Conservation (phyloP, 37 sponge, comb jelly and placozoan species). For the Ianthella basta region DNA sequence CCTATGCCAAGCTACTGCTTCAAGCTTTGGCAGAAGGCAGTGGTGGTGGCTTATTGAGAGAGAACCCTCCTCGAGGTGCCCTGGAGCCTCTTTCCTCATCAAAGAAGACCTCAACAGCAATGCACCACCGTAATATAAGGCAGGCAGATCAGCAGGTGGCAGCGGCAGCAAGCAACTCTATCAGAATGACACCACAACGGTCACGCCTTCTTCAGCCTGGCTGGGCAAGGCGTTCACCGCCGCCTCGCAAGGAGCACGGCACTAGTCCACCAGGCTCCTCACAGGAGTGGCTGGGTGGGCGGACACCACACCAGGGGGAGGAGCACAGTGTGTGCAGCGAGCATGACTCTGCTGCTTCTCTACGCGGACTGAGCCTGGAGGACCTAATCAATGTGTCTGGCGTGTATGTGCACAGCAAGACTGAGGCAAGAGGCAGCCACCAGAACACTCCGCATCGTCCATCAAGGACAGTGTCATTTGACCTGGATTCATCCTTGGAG, state of each 20-base stretch:
- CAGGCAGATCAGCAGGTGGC: no score
- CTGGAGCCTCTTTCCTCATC: not conserved
- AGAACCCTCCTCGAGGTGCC: slow-evolving; percentile 48
- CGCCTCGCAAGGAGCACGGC: no score
- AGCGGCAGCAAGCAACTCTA: no score
- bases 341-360: not conserved
- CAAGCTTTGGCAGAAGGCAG: slow-evolving; percentile 44
- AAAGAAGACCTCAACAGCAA: no score
- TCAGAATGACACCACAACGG: not conserved
- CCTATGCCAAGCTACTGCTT: slow-evolving; percentile 53
- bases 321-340: no score
- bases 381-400: not conserved
- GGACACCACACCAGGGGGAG: no score
- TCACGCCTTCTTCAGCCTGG: slow-evolving; percentile 15
- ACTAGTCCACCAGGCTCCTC: no score
- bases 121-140: no score
- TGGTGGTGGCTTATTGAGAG: slow-evolving; percentile 33
- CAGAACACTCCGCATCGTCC: not conserved
- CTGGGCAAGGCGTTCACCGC: not conserved
- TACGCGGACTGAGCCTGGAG: slow-evolving; percentile 6
- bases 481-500: not conserved
- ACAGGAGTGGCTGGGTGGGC: no score
- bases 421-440: no score
- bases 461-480: slow-evolving; percentile 2
- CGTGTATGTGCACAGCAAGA: no score